phyloP scores from a whole-genome alignment of 1,140 invertebrate species.

The Cylas formicarius region DNA sequence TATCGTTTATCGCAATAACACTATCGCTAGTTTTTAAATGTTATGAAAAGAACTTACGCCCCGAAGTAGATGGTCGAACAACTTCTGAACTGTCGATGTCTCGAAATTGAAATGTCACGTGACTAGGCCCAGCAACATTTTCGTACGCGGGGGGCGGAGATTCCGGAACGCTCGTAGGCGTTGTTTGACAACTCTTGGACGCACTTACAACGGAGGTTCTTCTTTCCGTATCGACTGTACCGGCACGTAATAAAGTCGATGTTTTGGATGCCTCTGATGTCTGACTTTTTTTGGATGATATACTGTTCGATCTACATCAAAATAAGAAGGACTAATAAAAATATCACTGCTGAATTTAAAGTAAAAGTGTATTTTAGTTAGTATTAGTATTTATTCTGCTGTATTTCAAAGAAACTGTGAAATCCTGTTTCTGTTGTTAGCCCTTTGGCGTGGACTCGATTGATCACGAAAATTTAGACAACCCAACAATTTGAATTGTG shows the following conservation, averaged over 20 bases:
- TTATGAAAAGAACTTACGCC: neutral
- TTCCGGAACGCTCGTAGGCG: constrained; percentile 17
- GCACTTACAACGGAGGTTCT: constrained; percentile 1
- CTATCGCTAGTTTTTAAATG: neutral
- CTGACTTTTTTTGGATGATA: neutral
- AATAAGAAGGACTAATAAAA: neutral
- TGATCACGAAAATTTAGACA: no score
- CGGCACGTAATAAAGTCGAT: neutral
- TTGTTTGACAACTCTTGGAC: constrained; percentile 11
- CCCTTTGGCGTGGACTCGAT: no score
- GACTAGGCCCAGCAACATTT: neutral
- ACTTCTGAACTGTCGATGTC: neutral
- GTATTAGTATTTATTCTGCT: no score
- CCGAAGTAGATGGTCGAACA: neutral
- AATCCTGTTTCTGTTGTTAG: no score
- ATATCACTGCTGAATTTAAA: no score
- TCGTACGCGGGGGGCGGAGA: constrained; percentile 28
- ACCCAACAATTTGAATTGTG: no score
- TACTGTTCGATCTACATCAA: neutral
- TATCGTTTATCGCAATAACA: neutral
- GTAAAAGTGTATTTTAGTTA: no score
- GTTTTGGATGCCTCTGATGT: neutral
- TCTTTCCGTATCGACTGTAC: neutral
- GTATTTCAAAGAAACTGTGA: no score
- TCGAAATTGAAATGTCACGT: constrained; percentile 3